A percentile compares a stretch with the other conserved stretches of the same genome.
These are phyloP conservation scores for Raphicerus campestris DNA, from an alignment of 2,113 vertebrate species.

Conservation along the genomic window DNA sequence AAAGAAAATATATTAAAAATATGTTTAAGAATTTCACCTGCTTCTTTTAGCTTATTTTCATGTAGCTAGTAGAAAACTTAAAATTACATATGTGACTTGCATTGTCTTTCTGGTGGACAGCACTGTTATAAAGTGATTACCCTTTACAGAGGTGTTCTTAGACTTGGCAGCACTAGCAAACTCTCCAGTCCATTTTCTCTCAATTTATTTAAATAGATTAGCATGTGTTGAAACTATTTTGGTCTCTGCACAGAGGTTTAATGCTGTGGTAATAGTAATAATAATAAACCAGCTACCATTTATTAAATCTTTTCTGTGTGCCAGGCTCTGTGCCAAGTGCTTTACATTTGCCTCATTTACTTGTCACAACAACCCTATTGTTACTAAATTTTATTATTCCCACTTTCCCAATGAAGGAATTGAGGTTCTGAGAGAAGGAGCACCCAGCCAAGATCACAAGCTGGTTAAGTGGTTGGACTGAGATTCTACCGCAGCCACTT, in stretches of 20 bases:
- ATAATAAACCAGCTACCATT: background rate
- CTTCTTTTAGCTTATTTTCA: background rate
- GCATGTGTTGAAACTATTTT: conserved; percentile 8
- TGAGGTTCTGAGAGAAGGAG: conserved; percentile 8
- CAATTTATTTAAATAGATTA: conserved; percentile 43
- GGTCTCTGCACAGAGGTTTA: background rate
- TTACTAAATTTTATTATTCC: conserved; percentile 25
- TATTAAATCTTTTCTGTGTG: background rate
- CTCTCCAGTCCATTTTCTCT: background rate
- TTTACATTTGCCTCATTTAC: conserved; percentile 36
- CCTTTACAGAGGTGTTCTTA: background rate
- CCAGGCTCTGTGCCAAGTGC: background rate
- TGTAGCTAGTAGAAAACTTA: background rate
- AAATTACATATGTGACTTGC: background rate
- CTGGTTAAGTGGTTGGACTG: background rate
- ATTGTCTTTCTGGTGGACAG: background rate
- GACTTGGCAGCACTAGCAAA: background rate
- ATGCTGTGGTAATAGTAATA: background rate
- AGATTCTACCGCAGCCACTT: background rate
- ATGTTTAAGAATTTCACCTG: background rate
- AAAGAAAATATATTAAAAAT: background rate
- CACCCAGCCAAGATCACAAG: background rate
- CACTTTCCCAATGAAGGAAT: conserved; percentile 19
- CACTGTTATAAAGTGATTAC: background rate
- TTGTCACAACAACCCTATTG: conserved; percentile 40